Conservation (phyloP, 2,888 invertebrate genomes). For the Rapana venosa region DNA sequence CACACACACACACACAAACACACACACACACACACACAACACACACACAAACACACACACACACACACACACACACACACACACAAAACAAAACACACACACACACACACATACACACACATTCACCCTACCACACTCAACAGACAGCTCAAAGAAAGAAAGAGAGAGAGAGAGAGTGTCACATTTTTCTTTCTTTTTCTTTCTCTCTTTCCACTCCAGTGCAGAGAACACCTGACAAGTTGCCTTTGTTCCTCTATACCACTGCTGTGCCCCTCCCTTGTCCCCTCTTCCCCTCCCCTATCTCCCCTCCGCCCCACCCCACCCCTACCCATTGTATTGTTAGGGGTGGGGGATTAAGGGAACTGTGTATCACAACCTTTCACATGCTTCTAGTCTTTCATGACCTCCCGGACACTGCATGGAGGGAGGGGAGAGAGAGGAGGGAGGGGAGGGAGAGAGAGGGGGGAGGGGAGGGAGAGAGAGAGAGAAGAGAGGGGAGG, state of each 20-base stretch:
- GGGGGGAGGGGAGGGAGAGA: not conserved
- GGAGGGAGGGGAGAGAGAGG: not conserved
- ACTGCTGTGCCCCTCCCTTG: not conserved
- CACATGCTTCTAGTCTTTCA: not conserved
- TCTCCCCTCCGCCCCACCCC: no score
- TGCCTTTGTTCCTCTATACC: conserved; percentile 14
- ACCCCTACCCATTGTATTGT: no score
- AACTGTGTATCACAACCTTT: conserved; percentile 15
- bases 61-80: not conserved
- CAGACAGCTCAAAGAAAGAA: not conserved
- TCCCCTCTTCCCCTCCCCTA: not conserved
- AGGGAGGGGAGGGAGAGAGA: not conserved
- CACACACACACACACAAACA: not conserved
- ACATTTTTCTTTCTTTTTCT: not conserved
- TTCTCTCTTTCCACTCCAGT: not conserved
- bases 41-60: not conserved
- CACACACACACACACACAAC: not conserved
- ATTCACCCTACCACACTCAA: not conserved
- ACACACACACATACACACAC: conserved; percentile 1
- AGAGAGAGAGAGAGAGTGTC: not conserved
- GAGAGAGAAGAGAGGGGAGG: not conserved
- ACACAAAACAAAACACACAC: not conserved
- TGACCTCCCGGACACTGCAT: not conserved
- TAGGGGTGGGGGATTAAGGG: not conserved
- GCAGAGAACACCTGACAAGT: conserved; percentile 16